Percentiles rank a stretch among this genome's conserved stretches.
Conservation (phyloP, 2,888 invertebrate species). For the Macrosoma leucophasiata region DNA sequence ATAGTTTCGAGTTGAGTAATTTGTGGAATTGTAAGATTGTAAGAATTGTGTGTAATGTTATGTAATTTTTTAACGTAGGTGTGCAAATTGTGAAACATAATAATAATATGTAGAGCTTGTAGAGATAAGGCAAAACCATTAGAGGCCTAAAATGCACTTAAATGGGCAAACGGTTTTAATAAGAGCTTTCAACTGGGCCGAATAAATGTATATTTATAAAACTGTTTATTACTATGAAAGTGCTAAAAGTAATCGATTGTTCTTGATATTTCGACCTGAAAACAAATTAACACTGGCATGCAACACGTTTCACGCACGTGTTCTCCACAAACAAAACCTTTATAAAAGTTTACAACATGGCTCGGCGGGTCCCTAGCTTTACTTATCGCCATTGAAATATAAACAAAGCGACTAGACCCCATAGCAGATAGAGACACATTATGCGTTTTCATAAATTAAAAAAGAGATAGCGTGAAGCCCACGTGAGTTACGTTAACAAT, state of each 20-base stretch:
- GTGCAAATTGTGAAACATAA: slow-evolving; percentile 8
- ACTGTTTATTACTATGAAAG: slow-evolving; percentile 9
- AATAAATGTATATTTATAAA: too few species aligned
- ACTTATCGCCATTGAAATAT: slow-evolving; percentile 54
- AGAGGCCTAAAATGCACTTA: too few species aligned
- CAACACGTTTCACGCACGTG: slow-evolving; percentile 44
- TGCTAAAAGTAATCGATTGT: slow-evolving; percentile 16
- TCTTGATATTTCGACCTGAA: slow-evolving; percentile 19
- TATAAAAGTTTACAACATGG: slow-evolving; percentile 37
- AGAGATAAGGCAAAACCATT: slow-evolving; percentile 2
- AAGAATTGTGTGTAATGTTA: too few species aligned
- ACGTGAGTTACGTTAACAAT: slow-evolving; percentile 70
- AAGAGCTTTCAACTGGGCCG: too few species aligned
- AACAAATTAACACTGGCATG: slow-evolving; percentile 32
- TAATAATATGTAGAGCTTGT: not conserved
- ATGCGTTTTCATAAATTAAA: slow-evolving; percentile 28
- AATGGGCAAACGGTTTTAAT: too few species aligned
- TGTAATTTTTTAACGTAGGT: too few species aligned
- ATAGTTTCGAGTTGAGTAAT: too few species aligned
- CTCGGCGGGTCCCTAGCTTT: slow-evolving; percentile 32
- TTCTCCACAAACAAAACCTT: slow-evolving; percentile 28
- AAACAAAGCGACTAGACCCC: slow-evolving; percentile 52
- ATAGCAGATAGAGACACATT: slow-evolving; percentile 36
- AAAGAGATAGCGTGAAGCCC: slow-evolving; percentile 49
- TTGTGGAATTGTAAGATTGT: too few species aligned